Conservation (phyloP, 2,797 vertebrate species). For the Thunnus albacares region DNA sequence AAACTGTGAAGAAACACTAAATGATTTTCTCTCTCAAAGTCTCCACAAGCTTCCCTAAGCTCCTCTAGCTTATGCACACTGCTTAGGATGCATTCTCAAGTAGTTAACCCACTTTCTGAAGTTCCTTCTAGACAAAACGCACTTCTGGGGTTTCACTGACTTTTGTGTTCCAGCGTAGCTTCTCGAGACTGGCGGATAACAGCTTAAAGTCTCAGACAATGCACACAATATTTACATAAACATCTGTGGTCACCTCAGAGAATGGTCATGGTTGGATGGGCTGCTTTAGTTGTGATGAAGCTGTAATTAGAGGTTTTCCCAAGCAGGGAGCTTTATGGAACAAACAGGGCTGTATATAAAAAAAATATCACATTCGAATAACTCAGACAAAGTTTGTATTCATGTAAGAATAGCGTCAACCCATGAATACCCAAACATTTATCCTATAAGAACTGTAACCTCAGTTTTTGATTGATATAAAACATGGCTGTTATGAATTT, state of each 20-base stretch:
- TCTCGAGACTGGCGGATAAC: slow-evolving; percentile 38
- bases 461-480: slow-evolving; percentile 20
- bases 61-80: slow-evolving; percentile 62
- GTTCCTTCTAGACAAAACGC: slow-evolving; percentile 60
- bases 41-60: slow-evolving; percentile 59
- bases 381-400: slow-evolving; percentile 2
- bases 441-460: slow-evolving; percentile 6
- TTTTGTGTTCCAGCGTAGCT: slow-evolving; percentile 40
- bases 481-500: slow-evolving; percentile 13
- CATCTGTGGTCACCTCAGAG: slow-evolving; percentile 48
- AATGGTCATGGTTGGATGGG: slow-evolving; percentile 31
- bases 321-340: slow-evolving; percentile 8
- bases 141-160: slow-evolving; percentile 62
- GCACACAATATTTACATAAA: slow-evolving; percentile 45
- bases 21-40: slow-evolving; percentile 63
- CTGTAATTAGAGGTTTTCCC: slow-evolving; percentile 16
- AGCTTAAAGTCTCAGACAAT: slow-evolving; percentile 58
- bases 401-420: background rate
- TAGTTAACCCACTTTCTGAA: slow-evolving; percentile 72
- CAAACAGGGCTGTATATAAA: background rate
- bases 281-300: slow-evolving; percentile 33
- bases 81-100: slow-evolving; percentile 71
- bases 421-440: slow-evolving; percentile 16
- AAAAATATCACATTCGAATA: slow-evolving; percentile 21
- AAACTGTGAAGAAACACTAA: slow-evolving; percentile 60